Conservation (phyloP, 1,140 invertebrate genomes). For the Homalodisca vitripennis region DNA sequence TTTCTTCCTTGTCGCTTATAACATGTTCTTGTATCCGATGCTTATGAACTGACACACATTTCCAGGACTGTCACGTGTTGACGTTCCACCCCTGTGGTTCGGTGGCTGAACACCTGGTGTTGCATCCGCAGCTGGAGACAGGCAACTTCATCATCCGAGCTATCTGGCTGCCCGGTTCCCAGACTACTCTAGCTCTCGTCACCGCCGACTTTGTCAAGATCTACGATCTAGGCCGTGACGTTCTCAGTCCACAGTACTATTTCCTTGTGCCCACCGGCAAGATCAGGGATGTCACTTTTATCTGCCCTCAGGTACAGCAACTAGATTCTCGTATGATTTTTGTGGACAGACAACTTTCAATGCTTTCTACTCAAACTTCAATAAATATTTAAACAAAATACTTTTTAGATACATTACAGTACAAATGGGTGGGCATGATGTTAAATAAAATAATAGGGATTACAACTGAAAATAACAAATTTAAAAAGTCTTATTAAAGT, state of each 20-base stretch:
- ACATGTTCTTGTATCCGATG: constrained; percentile 11
- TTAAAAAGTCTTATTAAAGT: too few relatives aligned
- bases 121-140: constrained; percentile 88
- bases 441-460: too few relatives aligned
- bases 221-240: constrained; percentile 86
- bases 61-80: constrained; percentile 85
- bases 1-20: too few relatives aligned
- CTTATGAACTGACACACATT: not conserved
- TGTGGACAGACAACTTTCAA: too few relatives aligned
- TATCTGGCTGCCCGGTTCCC: constrained; percentile 92
- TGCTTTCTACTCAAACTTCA: too few relatives aligned
- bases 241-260: constrained; percentile 88
- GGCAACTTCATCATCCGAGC: constrained; percentile 97
- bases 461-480: too few relatives aligned
- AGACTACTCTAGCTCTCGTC: constrained; percentile 89
- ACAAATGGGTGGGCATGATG: too few relatives aligned
- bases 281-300: constrained; percentile 89
- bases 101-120: constrained; percentile 85
- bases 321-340: too few relatives aligned
- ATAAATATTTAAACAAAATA: too few relatives aligned
- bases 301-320: constrained; percentile 71
- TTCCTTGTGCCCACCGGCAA: constrained; percentile 95
- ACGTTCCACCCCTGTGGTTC: constrained; percentile 78
- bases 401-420: too few relatives aligned
- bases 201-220: constrained; percentile 98